Evolutionary conservation across 1,140 invertebrate genomes (phyloP).

Genomic region (Trissolcus basalis): DNA sequence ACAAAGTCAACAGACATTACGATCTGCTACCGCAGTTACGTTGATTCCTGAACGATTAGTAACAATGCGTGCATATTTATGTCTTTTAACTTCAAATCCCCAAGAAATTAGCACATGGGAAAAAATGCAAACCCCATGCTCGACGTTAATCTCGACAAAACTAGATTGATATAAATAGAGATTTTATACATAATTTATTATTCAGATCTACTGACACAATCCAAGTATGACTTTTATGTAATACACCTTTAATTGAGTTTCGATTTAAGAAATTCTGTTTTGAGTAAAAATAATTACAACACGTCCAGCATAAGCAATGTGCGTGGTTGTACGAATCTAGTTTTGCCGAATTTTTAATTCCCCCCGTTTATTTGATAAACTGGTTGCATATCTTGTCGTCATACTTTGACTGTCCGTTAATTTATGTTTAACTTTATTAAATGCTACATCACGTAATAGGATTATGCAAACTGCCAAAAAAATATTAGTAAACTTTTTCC

Average conservation of each 20-base stretch:
- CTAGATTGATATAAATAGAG: too few relatives aligned
- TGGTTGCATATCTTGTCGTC: slow-evolving; percentile 18
- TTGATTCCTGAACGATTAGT: too few relatives aligned
- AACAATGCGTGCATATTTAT: too few relatives aligned
- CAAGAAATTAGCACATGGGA: too few relatives aligned
- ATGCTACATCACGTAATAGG: slow-evolving; percentile 25
- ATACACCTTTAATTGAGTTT: slow-evolving; percentile 2
- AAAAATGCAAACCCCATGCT: too few relatives aligned
- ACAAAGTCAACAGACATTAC: too few relatives aligned
- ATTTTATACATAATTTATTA: too few relatives aligned
- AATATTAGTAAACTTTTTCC: background rate
- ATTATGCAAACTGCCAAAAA: slow-evolving; percentile 27
- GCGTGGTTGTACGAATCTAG: slow-evolving; percentile 8
- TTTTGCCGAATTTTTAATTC: slow-evolving; percentile 24
- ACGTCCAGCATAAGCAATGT: slow-evolving; percentile 15
- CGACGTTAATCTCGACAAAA: too few relatives aligned
- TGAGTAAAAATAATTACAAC: slow-evolving; percentile 12
- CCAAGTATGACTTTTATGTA: too few relatives aligned
- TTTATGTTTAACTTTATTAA: slow-evolving; percentile 2
- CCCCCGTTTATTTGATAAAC: slow-evolving; percentile 30
- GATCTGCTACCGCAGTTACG: too few relatives aligned
- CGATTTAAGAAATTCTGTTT: background rate
- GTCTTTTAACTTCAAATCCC: too few relatives aligned
- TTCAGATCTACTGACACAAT: too few relatives aligned
- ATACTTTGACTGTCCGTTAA: slow-evolving; percentile 8